Conservation (phyloP, 2,113 vertebrate genomes). For the Serilophus lunatus region DNA sequence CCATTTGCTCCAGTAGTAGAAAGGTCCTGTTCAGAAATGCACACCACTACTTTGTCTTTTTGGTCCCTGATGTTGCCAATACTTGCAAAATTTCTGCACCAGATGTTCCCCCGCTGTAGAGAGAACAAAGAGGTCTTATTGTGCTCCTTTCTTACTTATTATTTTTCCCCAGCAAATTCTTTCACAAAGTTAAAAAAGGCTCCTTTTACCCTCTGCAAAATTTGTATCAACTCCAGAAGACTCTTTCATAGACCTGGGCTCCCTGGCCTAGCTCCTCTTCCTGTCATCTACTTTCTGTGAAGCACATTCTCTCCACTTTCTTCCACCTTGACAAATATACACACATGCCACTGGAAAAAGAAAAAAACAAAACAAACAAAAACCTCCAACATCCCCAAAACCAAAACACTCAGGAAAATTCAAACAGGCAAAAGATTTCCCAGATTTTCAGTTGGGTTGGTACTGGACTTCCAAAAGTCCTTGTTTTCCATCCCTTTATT, state of each 20-base stretch:
- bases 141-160: not conserved
- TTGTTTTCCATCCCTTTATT: not conserved
- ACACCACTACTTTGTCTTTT: not conserved
- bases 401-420: no score
- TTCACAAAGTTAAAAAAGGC: not conserved
- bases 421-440: not conserved
- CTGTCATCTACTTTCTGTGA: not conserved
- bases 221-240: not conserved
- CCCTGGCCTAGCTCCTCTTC: not conserved
- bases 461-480: not conserved
- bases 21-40: not conserved
- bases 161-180: not conserved
- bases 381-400: no score
- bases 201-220: not conserved
- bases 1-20: not conserved
- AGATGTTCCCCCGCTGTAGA: not conserved
- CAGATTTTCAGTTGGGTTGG: not conserved
- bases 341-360: accelerated
- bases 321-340: not conserved
- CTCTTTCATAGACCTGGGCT: not conserved
- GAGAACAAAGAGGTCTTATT: not conserved
- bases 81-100: not conserved
- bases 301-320: not conserved
- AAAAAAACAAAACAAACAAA: no score
- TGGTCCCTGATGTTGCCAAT: accelerated